Evolutionary conservation across 1,140 invertebrate genomes (phyloP).

Genomic region (Drosophila takahashii): DNA sequence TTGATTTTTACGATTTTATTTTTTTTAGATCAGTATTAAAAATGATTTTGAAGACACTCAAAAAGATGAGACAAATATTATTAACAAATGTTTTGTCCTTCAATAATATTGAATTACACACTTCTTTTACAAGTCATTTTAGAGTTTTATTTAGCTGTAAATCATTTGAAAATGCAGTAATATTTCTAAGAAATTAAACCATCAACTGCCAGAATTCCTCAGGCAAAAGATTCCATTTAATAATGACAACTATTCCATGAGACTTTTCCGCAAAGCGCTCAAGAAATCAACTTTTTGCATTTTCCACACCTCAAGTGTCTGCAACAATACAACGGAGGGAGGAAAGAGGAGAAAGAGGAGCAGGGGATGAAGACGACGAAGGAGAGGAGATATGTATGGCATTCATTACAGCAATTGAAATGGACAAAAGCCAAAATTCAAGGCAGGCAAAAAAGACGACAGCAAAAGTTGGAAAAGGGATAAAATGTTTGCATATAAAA

Average conservation of each 20-base stretch:
- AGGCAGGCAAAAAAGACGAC: conserved; percentile 46
- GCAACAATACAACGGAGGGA: conserved; percentile 42
- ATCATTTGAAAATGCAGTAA: background rate
- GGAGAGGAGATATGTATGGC: conserved; percentile 31
- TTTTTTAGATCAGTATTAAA: no score
- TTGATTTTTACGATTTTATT: background rate
- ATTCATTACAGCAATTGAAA: conserved; percentile 71
- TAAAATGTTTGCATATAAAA: conserved; percentile 75
- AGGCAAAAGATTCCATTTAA: conserved; percentile 36
- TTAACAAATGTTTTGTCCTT: no score
- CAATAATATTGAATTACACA: no score
- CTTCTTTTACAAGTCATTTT: no score
- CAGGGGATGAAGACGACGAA: conserved; percentile 6
- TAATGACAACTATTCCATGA: conserved; percentile 45
- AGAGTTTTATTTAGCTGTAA: no score
- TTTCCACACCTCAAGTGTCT: conserved; percentile 64
- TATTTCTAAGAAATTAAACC: background rate
- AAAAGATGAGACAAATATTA: no score
- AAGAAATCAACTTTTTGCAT: conserved; percentile 65
- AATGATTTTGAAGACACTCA: no score
- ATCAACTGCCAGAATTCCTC: conserved; percentile 1
- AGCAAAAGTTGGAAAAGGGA: conserved; percentile 47
- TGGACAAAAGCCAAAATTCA: conserved; percentile 64
- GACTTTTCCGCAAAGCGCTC: conserved; percentile 38
- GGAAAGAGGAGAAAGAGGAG: background rate